These are phyloP conservation scores for Blomia tropicalis DNA, from an alignment of 2,888 invertebrate species.

Conservation along the genomic window DNA sequence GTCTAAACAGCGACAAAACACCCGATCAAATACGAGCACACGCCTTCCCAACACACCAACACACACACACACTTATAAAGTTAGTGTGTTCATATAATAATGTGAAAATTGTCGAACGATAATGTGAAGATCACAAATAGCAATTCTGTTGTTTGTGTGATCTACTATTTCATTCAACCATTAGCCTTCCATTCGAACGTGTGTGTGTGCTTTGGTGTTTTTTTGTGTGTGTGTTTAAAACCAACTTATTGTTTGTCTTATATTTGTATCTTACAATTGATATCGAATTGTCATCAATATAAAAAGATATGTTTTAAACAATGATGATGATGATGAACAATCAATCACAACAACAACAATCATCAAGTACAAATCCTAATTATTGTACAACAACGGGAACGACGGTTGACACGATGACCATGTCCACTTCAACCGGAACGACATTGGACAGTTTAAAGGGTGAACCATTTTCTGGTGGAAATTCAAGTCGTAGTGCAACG, in stretches of 20 bases:
- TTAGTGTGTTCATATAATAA: neutral
- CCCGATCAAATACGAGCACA: neutral
- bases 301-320: neutral
- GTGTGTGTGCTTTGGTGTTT: too few relatives aligned
- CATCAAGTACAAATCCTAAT: neutral
- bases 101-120: too few relatives aligned
- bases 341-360: neutral
- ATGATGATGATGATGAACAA: neutral
- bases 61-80: neutral
- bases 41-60: neutral
- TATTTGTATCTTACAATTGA: too few relatives aligned
- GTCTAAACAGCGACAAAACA: neutral
- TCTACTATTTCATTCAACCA: too few relatives aligned
- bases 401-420: neutral
- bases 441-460: neutral
- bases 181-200: too few relatives aligned
- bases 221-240: too few relatives aligned
- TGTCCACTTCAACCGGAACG: neutral
- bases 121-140: too few relatives aligned
- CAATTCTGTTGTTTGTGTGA: too few relatives aligned
- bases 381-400: neutral
- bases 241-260: too few relatives aligned
- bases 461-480: neutral
- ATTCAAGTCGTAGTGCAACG: constrained; percentile 1
- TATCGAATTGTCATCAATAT: too few relatives aligned